Conservation (phyloP, 2,797 vertebrate genomes). For the Heterohyrax brucei region DNA sequence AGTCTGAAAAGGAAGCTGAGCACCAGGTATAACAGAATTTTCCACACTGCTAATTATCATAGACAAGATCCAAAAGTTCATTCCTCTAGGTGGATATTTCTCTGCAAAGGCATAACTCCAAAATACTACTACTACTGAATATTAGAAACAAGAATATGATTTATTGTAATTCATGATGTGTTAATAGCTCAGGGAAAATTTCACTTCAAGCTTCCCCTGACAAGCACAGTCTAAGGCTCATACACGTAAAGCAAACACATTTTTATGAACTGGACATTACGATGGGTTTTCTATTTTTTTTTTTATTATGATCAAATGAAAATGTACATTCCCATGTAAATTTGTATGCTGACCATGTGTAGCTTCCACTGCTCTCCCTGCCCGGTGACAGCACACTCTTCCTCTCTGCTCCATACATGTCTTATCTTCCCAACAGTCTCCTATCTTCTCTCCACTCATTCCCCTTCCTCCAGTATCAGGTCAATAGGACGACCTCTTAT, state of each 20-base stretch:
- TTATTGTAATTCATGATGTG: slow-evolving; percentile 76
- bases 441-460: too few relatives aligned
- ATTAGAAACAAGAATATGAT: slow-evolving; percentile 26
- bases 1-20: too few relatives aligned
- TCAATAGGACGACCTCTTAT: too few relatives aligned
- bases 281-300: too few relatives aligned
- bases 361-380: too few relatives aligned
- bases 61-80: slow-evolving; percentile 62
- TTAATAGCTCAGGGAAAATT: slow-evolving; percentile 69
- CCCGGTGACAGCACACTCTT: too few relatives aligned
- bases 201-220: slow-evolving; percentile 44
- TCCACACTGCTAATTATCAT: slow-evolving; percentile 24
- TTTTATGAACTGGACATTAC: slow-evolving; percentile 67
- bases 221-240: slow-evolving; percentile 54
- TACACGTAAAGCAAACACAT: slow-evolving; percentile 63
- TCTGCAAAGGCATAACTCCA: not conserved
- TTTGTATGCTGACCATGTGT: too few relatives aligned
- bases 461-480: too few relatives aligned
- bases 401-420: too few relatives aligned
- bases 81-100: slow-evolving; percentile 58
- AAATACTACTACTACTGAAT: slow-evolving; percentile 66
- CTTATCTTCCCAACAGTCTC: too few relatives aligned
- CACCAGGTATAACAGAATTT: not conserved
- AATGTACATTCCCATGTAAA: too few relatives aligned
- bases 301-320: too few relatives aligned